These are phyloP conservation scores for Sarcophaga caerulescens DNA, from an alignment of 2,888 invertebrate genomes.

Conservation along the genomic window DNA sequence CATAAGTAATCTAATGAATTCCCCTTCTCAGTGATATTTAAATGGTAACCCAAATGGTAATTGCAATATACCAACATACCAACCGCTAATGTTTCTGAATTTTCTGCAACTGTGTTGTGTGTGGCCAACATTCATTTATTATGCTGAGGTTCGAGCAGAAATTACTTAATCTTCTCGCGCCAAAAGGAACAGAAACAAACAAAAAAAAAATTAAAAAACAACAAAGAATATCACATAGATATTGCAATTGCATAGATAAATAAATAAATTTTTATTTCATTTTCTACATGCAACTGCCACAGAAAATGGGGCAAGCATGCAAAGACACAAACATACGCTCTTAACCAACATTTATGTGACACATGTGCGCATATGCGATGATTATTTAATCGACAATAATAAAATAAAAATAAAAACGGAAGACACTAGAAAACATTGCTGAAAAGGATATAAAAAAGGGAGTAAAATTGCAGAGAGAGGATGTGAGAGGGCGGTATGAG, in stretches of 20 bases:
- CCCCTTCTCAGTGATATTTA: too few relatives aligned
- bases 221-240: background rate
- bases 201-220: background rate
- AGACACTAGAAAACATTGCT: background rate
- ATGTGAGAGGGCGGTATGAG: background rate
- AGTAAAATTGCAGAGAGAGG: background rate
- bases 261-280: conserved; percentile 44
- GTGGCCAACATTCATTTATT: conserved; percentile 27
- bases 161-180: conserved; percentile 55
- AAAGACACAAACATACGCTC: background rate
- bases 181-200: conserved; percentile 15
- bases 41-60: conserved; percentile 17
- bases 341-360: conserved; percentile 30
- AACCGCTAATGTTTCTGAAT: background rate
- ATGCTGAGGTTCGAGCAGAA: conserved; percentile 48
- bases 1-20: too few relatives aligned
- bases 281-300: conserved; percentile 27
- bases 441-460: too few relatives aligned
- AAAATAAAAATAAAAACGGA: conserved; percentile 20
- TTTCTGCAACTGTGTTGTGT: too few relatives aligned
- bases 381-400: conserved; percentile 58
- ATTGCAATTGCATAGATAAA: conserved; percentile 42
- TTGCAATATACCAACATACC: conserved; percentile 12
- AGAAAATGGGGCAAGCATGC: background rate
- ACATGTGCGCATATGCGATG: conserved; percentile 55